phyloP scores from a whole-genome alignment of 2,113 vertebrate species.

The Dicerorhinus sumatrensis region DNA sequence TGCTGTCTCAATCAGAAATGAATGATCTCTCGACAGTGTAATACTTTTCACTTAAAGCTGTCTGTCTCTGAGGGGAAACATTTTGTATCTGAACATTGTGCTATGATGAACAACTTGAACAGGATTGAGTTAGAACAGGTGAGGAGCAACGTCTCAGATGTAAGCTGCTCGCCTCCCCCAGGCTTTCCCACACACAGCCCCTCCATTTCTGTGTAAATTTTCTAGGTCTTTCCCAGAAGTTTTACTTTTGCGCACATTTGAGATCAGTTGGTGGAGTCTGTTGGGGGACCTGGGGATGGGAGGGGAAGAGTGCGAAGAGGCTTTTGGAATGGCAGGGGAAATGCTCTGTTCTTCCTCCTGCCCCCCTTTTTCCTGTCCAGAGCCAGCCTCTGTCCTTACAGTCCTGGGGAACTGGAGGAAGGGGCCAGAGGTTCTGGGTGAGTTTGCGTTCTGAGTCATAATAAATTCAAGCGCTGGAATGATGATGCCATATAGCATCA shows the following conservation, averaged over 20 bases:
- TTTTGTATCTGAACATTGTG: neutral
- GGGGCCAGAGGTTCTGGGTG: neutral
- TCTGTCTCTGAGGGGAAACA: neutral
- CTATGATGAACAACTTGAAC: constrained; percentile 40
- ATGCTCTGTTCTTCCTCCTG: neutral
- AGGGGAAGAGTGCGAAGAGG: neutral
- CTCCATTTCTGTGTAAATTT: neutral
- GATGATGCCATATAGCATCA: neutral
- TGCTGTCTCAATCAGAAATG: neutral
- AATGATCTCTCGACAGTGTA: neutral
- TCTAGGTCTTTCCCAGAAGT: neutral
- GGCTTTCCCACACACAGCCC: neutral
- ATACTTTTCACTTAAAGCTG: neutral
- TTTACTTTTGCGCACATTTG: neutral
- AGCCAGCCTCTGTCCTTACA: neutral
- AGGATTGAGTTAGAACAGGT: neutral
- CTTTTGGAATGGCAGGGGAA: neutral
- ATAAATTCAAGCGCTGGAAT: neutral
- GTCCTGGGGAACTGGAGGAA: neutral
- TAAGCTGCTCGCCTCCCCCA: accelerated
- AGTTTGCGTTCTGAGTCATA: neutral
- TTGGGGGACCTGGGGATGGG: neutral
- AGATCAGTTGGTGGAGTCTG: neutral
- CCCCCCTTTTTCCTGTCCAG: neutral
- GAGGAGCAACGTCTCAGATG: neutral